Base-by-base conservation (phyloP, 2,888 invertebrate genomes). In the Drosophila niveifrons region DNA sequence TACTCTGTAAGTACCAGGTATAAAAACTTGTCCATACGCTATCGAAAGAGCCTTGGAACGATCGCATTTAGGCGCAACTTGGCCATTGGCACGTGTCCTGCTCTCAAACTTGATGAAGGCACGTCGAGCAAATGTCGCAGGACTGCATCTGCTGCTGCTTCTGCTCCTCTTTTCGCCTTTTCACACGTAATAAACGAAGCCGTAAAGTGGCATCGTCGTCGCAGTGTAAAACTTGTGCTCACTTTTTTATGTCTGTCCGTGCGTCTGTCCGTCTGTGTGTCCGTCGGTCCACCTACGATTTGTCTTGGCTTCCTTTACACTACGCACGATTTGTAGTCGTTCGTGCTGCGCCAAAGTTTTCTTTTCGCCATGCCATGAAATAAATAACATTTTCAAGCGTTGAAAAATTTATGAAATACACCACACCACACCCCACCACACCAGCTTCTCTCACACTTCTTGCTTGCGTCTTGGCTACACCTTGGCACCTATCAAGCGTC, bases 371-470 rank as follows among this genome's bases (percentile, higher is more conserved):
- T 68, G 66, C 87, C 86, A 86, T 88, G 87, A 89, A 89, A 89
- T 84, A 88, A 88, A 88, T 88, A 89, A 82, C 90, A 83, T 86
- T 88, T 89, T 80, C 76, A 66, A 75, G 75, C 78, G 80, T 70
- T 88, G 82, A 88, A 90, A 90, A 85, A 89, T 90, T 83, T 89
- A 90, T 89, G 81, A 87, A 87, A 87, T 74, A 78, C 87, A 65
- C 74, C 80, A 82, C 75, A 69, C 34, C 17, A 28, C 29, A 1
- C 6, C 0, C 17, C 28, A 23, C 31, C 31, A n/a, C n/a, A n/a
- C n/a, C n/a, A n/a, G n/a, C n/a, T n/a, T 10, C n/a, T n/a, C 39
- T 13, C 7, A 23, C 6, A 23, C 39, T 2, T 39, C 39, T 1
- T 8, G 13, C 39, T 2, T n/a, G 0, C 7, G 2, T 7, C 13